Conservation (phyloP, 2,797 vertebrate species). For the Enteromius unitaeniatus region DNA sequence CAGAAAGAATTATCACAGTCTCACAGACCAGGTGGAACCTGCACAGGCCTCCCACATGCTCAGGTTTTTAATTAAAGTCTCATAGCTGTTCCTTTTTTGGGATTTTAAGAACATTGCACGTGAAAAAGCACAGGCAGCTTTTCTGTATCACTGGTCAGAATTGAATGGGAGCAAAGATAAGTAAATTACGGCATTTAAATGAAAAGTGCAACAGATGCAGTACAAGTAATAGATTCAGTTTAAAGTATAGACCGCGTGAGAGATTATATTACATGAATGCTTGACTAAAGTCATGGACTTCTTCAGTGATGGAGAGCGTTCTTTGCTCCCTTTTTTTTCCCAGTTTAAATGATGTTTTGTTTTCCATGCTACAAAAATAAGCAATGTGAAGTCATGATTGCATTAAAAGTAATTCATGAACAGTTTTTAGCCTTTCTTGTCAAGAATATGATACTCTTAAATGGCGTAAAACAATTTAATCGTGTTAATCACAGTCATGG, state of each 20-base stretch:
- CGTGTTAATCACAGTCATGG: too few species aligned
- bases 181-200: background rate
- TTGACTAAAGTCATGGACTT: background rate
- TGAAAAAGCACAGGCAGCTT: background rate
- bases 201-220: background rate
- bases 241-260: background rate
- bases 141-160: background rate
- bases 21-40: constrained; percentile 19
- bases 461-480: too few species aligned
- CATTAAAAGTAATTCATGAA: background rate
- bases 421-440: too few species aligned
- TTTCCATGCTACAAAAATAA: background rate
- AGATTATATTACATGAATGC: background rate
- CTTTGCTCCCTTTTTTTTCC: background rate
- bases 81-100: constrained; percentile 8
- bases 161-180: background rate
- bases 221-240: background rate
- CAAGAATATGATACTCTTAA: too few species aligned
- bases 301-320: background rate
- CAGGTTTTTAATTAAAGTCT: constrained; percentile 4
- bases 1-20: background rate
- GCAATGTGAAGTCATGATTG: background rate
- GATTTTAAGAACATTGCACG: background rate
- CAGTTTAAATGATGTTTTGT: background rate
- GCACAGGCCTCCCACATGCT: background rate